phyloP scores from a whole-genome alignment of 2,797 vertebrate species.

The Falco peregrinus region DNA sequence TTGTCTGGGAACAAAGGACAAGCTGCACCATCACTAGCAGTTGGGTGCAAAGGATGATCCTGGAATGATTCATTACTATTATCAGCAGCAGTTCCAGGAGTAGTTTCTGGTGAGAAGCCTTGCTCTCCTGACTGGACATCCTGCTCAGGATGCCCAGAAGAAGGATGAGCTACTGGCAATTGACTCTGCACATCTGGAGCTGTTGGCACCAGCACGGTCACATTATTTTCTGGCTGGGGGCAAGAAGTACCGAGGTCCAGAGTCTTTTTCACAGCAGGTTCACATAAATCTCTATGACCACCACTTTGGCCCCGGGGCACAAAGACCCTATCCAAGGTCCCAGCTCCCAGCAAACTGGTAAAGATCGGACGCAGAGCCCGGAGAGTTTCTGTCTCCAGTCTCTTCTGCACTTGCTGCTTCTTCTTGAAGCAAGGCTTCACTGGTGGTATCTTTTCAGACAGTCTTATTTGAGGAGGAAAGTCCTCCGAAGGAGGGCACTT shows the following conservation, averaged over 20 bases:
- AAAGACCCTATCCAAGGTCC: constrained; percentile 89
- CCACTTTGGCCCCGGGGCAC: constrained; percentile 83
- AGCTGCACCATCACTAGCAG: constrained; percentile 64
- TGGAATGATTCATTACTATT: constrained; percentile 79
- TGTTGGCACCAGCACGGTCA: constrained; percentile 77
- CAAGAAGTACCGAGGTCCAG: constrained; percentile 81
- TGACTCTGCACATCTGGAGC: constrained; percentile 77
- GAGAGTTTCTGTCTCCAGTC: constrained; percentile 87
- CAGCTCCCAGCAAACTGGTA: constrained; percentile 87
- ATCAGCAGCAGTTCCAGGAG: constrained; percentile 68
- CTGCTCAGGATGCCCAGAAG: constrained; percentile 64
- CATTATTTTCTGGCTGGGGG: constrained; percentile 77
- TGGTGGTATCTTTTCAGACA: constrained; percentile 89
- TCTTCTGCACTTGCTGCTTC: constrained; percentile 89
- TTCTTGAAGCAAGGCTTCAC: constrained; percentile 97
- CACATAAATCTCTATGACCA: constrained; percentile 81
- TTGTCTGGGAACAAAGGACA: constrained; percentile 79
- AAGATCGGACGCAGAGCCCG: constrained; percentile 90
- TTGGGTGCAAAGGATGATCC: constrained; percentile 74
- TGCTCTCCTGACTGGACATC: constrained; percentile 68
- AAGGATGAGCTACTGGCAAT: constrained; percentile 60
- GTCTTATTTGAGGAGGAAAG: constrained; percentile 82
- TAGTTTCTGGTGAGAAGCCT: constrained; percentile 72
- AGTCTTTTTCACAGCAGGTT: constrained; percentile 87
- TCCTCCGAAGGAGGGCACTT: constrained; percentile 71